Evolutionary conservation across 37 sponge, comb jelly and placozoan species (phyloP).

Genomic region (Diacarnus erythraeanus): DNA sequence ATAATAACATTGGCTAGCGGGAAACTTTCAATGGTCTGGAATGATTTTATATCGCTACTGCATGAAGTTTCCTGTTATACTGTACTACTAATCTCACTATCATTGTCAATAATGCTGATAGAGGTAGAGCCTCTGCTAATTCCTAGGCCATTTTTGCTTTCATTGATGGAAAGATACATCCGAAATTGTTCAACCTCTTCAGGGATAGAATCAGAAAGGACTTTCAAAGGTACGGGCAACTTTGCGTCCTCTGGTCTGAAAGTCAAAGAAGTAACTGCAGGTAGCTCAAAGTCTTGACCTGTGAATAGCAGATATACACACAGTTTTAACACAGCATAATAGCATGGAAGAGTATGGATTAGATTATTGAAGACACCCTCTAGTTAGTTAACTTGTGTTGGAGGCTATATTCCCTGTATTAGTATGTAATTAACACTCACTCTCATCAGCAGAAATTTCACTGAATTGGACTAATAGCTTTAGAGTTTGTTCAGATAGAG

Average conservation of each 20-base stretch:
- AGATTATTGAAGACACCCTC: too few species aligned
- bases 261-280: not conserved
- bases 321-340: too few species aligned
- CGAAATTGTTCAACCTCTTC: not conserved
- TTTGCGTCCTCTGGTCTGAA: not conserved
- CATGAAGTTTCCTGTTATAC: too few species aligned
- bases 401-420: too few species aligned
- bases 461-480: not conserved
- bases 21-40: too few species aligned
- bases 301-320: too few species aligned
- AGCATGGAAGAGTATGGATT: too few species aligned
- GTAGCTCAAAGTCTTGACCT: conserved; percentile 1
- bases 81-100: not conserved
- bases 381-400: too few species aligned
- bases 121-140: not conserved
- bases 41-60: too few species aligned
- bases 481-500: not conserved
- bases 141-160: not conserved
- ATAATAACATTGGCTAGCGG: too few species aligned
- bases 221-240: not conserved
- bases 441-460: too few species aligned
- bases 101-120: conserved; percentile 5
- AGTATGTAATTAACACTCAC: too few species aligned
- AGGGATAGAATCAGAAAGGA: conserved; percentile 1
- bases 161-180: not conserved